These are phyloP conservation scores for Nixonia krombeini DNA, from an alignment of 1,140 invertebrate species.

Conservation along the genomic window DNA sequence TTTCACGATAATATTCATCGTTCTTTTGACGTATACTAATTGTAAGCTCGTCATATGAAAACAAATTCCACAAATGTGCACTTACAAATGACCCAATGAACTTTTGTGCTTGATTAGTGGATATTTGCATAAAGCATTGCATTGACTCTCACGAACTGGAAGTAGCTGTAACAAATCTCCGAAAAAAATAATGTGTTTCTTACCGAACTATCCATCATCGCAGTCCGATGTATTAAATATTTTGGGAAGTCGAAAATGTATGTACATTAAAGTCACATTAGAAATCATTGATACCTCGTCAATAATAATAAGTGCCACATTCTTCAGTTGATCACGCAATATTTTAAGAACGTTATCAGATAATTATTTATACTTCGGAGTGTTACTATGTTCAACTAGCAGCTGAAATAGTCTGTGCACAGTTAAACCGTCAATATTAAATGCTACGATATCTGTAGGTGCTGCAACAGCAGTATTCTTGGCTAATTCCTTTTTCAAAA, in stretches of 20 bases:
- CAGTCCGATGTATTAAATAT: constrained; percentile 34
- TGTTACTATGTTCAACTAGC: constrained; percentile 34
- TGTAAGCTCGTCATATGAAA: constrained; percentile 44
- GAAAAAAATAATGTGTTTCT: constrained; percentile 32
- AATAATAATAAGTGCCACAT: constrained; percentile 47
- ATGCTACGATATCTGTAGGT: no score
- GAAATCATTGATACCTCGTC: constrained; percentile 53
- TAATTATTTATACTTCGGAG: constrained; percentile 38
- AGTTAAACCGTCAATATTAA: no score
- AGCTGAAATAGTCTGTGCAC: constrained; percentile 13
- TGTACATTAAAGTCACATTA: constrained; percentile 35
- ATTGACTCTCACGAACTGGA: constrained; percentile 40
- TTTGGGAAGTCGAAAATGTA: constrained; percentile 34
- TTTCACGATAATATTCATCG: constrained; percentile 28
- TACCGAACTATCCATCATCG: constrained; percentile 39
- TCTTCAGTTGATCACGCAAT: constrained; percentile 35
- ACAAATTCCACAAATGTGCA: constrained; percentile 41
- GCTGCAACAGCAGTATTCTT: no score
- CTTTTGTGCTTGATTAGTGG: constrained; percentile 41
- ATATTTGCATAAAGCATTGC: no score
- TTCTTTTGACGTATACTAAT: constrained; percentile 50
- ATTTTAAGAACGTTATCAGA: constrained; percentile 44
- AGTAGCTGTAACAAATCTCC: constrained; percentile 53
- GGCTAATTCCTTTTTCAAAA: constrained; percentile 23
- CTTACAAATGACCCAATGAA: constrained; percentile 30